Evolutionary conservation across 2,888 invertebrate genomes (phyloP), one percentile per base, ranked within the genome.

Genomic region (Cheilosia variabilis): DNA sequence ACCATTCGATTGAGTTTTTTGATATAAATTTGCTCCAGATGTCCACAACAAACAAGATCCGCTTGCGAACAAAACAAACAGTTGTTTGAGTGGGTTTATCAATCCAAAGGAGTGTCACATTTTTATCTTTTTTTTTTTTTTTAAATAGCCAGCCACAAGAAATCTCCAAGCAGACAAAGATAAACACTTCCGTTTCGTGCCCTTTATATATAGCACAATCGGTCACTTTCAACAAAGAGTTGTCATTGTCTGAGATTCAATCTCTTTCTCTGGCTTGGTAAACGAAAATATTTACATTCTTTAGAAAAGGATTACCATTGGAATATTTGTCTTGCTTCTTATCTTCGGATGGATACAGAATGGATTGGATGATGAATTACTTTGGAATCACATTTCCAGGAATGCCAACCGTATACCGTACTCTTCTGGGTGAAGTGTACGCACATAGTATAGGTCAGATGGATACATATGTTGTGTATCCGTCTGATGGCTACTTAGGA

Each of bases 231-330:
- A 43, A 57, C 47, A 78, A 78, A 78, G 78, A 62, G 66, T 60
- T 58, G 65, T 47, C 57, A 47, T 60, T 52, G 47, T 71, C 57
- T 9, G 31, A 31, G 31, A 9, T 27, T 50, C 34, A 45, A 31
- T 31, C 3, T 17, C n/a, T 50, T 4, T 27, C 31, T 41, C n/a
- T 41, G 6, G 19, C 47, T 17, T 10, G 22, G 55, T 50, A 55
- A 62, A 80, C 41, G 47, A 66, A 80, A 80, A 66, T 80, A 75
- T 80, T 80, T 73, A 58, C 43, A 77, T 73, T 80, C 60, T n/a
- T 22, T 47, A 47, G 58, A 60, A 75, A 66, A 34, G 58, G 72
- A 79, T 79, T 79, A 58, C 58, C 58, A 65, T 34, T 47, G 57
- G 50, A 58, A 75, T 58, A 58, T 76, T 68, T 58, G 52, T 76